Evolutionary conservation across 2,797 vertebrate genomes (phyloP), one percentile per base, ranked within the genome.

Genomic region (Paguma larvata): DNA sequence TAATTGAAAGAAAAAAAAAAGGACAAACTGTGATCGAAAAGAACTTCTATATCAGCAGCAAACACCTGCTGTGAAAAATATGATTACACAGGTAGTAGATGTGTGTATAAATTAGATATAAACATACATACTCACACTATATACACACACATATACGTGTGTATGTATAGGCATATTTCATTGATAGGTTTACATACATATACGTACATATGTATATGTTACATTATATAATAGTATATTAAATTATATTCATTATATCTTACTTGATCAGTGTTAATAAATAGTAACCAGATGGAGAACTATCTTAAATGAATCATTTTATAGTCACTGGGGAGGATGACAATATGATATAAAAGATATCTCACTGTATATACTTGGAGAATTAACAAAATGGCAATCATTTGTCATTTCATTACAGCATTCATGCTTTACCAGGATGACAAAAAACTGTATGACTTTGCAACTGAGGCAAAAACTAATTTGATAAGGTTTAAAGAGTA

Each of bases 311-410:
- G 27, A 62, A 88, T 96, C 91, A 95, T 92, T 8, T 75, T 96
- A 84, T 91, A 97, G 73, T 83, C n/a, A 6, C 68, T 63, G 73
- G 46, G 89, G 83, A 93, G 27, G n/a, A 21, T 53, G 15, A 94
- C 32, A 91, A 30, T 83, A 15, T 87, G 91, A 91, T 94, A 23
- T 46, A 95, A 95, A 97, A 95, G 85, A 91, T 96, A 98, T 77
- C 6, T 0, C 34, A 87, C 46, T 78, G 92, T 87, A 86, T 96
- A 73, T 34, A 82, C 67, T 95, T 90, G 53, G 48, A 93, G 85
- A 96, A 97, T 93, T 91, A 97, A 92, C 72, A 72, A 86, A 95
- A 97, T 94, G 44, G 97, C n/a, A 95, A 11, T 0, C 51, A 92
- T 96, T 56, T 97, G 63, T 94, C 85, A 97, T 97, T 95, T 93